Percentiles rank a stretch among this genome's conserved stretches.
Evolutionary conservation across 2,797 vertebrate species (phyloP).

Genomic region (Ceryle rudis): DNA sequence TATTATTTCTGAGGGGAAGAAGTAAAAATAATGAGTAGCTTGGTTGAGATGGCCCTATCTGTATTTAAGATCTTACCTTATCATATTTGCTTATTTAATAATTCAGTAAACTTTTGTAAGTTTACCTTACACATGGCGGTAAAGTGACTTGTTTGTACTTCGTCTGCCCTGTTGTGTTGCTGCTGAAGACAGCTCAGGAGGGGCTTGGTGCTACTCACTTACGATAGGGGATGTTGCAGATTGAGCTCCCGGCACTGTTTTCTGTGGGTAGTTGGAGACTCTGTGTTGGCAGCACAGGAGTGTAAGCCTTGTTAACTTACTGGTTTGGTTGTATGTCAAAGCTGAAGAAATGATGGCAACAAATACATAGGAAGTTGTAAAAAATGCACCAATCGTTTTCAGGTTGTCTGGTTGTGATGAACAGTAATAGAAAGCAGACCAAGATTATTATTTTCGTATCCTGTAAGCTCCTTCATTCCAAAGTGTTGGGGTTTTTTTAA

Average conservation of each 20-base stretch:
- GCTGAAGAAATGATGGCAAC: neutral
- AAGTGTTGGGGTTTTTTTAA: neutral
- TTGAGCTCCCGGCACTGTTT: neutral
- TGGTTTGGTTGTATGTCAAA: neutral
- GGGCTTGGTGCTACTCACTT: neutral
- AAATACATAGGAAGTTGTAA: neutral
- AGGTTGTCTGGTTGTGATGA: neutral
- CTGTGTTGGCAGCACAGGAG: neutral
- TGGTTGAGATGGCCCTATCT: conserved; percentile 79
- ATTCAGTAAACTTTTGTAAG: conserved; percentile 82
- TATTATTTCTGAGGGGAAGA: neutral
- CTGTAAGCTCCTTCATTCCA: neutral
- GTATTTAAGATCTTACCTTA: conserved; percentile 84
- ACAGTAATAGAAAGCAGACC: neutral
- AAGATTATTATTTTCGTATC: neutral
- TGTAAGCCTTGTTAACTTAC: neutral
- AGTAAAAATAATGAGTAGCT: conserved; percentile 16
- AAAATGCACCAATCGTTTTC: neutral
- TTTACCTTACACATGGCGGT: conserved; percentile 79
- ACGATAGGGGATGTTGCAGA: neutral
- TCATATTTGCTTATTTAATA: conserved; percentile 92
- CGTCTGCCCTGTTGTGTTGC: conserved; percentile 68
- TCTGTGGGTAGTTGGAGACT: neutral
- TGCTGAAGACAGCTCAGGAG: neutral
- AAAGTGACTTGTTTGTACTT: conserved; percentile 78